Base-by-base conservation (phyloP, 35 echinoderm and acorn worm species). In the Holothuria glaberrima region DNA sequence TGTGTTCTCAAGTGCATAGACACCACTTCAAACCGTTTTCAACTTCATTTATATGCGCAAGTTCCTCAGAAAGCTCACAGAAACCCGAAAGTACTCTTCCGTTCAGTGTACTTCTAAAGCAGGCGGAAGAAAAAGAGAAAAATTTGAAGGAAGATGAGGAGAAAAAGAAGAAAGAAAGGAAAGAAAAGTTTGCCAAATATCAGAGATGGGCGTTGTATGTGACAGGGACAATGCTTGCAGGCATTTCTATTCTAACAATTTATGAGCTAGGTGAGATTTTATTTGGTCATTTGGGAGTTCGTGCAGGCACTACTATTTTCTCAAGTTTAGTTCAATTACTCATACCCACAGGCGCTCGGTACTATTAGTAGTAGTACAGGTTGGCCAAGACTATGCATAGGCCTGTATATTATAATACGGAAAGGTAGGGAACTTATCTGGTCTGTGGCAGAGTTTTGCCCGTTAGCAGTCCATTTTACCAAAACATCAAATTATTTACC, bases 111-210 rank as follows among this genome's bases (percentile, higher is more conserved):
- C 67, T 94, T n/a, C 35, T 94, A 16, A 90, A 78, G 29, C 81
- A 88, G 76, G 93, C 93, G 12, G 93, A 94, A 54, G 93, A 94
- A 26, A 94, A 90, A 71, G 79, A 59, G 18, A 94, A 87, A 87
- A 75, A 24, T 20, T 45, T 67, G 22, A 71, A 70, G 56, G 71
- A 87, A 62, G 93, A 94, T 35, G 93, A 94, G 22, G 83, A 73
- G 70, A 86, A 86, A 20, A 86, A 87, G 59, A 94, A 94, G 80
- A 66, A 91, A 52, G 84, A 90, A 77, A 84, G 89, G 62, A 94
- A 91, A 80, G 77, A 76, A 70, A 66, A 80, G 27, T 86, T 90
- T 67, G 93, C 89, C 59, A 72, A 66, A 70, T 84, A 82, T 65
- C 93, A 94, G 54, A 94, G 80, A 80, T 91, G 89, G 89, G 93